Evolutionary conservation across 2,113 vertebrate species (phyloP), one percentile per base, ranked within the genome.

Genomic region (Nycticebus coucang): DNA sequence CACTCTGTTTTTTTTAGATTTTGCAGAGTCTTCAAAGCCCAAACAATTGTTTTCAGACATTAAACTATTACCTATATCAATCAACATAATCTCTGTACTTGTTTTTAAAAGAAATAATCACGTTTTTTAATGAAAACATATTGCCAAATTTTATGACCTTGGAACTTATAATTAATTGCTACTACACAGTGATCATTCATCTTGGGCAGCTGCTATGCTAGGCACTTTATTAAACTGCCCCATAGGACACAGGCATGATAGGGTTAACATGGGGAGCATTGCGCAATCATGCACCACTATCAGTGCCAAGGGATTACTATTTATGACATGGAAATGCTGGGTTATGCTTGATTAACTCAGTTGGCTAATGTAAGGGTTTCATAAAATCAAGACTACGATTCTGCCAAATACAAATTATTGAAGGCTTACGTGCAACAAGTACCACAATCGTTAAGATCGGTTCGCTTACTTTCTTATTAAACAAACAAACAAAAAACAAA

Each of bases 351-450:
- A 75, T 74, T 21, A 80, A 64, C 30, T 86, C 8, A 30, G 59
- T 68, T 53, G 26, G 19, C 33, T 93, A 71, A 55, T 80, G 2
- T 50, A 93, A 35, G 0, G 28, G 50, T 87, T 93, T 85, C 45
- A 78, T 75, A 91, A 88, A 89, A 84, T 26, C 33, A 93, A 75
- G 45, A 60, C 18, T 41, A 80, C 69, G 69, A 81, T 91, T 88
- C 35, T 91, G n/a, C 28, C n/a, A 96, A 77, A 95, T 64, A 69
- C 13, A 95, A 81, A 93, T 84, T 77, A 80, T 59, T 17, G 21
- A 93, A 90, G 8, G 4, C 4, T 84, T 84, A n/a, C 68, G 33
- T 68, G 64, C 33, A 93, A 77, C 26, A 84, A 60, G 15, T 30
- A 37, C 5, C 24, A 77, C n/a, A 81, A 21, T 35, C 33, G 92